Base-by-base conservation (phyloP, 1,140 invertebrate genomes). In the Steinernema khuongi region DNA sequence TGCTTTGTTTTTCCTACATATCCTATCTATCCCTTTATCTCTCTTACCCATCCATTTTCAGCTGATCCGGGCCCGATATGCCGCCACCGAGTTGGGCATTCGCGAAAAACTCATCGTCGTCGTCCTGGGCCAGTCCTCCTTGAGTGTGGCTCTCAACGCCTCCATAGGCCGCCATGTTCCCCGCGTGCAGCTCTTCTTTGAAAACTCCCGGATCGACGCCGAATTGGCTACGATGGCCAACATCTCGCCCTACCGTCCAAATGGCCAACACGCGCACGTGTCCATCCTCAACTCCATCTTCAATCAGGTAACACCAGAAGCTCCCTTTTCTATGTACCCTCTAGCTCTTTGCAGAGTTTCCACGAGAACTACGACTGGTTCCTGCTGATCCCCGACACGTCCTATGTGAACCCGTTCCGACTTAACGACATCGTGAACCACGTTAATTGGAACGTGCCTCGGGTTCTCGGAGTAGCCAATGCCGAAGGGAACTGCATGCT, bases 361-460 rank as follows among this genome's bases (percentile, higher is more conserved):
- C 81, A 84, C 50, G 79, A 81, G 30, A 77, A 69, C 67, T 84
- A 82, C 43, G 82, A 84, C 68, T 84, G 82, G 80, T 84, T 84
- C 31, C 73, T 85, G 2, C 67, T 84, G 28, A 67, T 83, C n/a
- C 81, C 79, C 18, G 83, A 84, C 44, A 75, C 78, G 7, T 81
- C 84, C 18, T 84, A 84, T 68, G 69, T 84, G 4, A 84, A 84
- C 72, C 79, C 84, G n/a, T 84, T 85, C 71, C 32, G 76, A 50
- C 41, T 79, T 19, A 74, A 76, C 14, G 72, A 80, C 60, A 67
- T 28, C 7, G 43, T 83, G 17, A 60, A 43, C 60, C 67, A 78
- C 71, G 68, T 78, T 26, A 81, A 79, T 36, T 85, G 81, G 80
- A 81, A 83, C 69, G 69, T 71, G 2, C 77, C 77, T 17, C 32